phyloP scores from a whole-genome alignment of 1,140 invertebrate species.

The Achroia grisella region DNA sequence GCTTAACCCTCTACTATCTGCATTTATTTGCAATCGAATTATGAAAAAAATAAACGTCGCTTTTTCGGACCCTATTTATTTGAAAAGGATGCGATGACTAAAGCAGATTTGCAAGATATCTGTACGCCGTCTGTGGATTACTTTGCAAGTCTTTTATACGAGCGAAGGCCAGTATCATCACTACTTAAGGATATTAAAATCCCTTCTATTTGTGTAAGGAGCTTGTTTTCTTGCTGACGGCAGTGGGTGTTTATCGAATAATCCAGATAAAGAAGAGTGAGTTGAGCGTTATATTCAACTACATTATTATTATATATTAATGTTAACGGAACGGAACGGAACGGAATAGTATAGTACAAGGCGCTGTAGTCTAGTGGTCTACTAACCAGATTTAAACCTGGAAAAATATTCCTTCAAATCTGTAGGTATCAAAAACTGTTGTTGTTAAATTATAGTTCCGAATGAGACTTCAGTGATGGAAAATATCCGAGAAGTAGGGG shows the following conservation, averaged over 20 bases:
- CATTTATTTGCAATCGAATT: slow-evolving; percentile 6
- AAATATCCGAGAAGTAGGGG: too few relatives aligned
- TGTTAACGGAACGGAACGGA: too few relatives aligned
- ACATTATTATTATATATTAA: too few relatives aligned
- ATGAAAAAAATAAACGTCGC: slow-evolving; percentile 38
- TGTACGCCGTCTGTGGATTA: slow-evolving; percentile 62
- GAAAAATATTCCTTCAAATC: too few relatives aligned
- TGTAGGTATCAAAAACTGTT: too few relatives aligned
- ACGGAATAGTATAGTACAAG: too few relatives aligned
- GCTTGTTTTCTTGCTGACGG: slow-evolving; percentile 65
- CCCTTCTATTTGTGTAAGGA: slow-evolving; percentile 66
- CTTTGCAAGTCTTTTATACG: slow-evolving; percentile 70
- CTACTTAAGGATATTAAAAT: slow-evolving; percentile 73
- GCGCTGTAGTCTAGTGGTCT: too few relatives aligned
- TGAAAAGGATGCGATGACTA: slow-evolving; percentile 66
- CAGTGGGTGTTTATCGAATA: slow-evolving; percentile 46
- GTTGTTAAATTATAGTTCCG: too few relatives aligned
- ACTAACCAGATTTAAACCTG: too few relatives aligned
- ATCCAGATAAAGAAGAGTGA: slow-evolving; percentile 39
- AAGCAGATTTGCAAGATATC: slow-evolving; percentile 66
- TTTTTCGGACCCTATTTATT: slow-evolving; percentile 63
- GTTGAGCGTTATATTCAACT: slow-evolving; percentile 14
- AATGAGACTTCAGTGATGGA: too few relatives aligned
- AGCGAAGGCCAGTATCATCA: slow-evolving; percentile 65
- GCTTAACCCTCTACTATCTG: slow-evolving; percentile 5